Base-by-base conservation (phyloP, 2,797 vertebrate genomes). In the Sebastes hubbsi region DNA sequence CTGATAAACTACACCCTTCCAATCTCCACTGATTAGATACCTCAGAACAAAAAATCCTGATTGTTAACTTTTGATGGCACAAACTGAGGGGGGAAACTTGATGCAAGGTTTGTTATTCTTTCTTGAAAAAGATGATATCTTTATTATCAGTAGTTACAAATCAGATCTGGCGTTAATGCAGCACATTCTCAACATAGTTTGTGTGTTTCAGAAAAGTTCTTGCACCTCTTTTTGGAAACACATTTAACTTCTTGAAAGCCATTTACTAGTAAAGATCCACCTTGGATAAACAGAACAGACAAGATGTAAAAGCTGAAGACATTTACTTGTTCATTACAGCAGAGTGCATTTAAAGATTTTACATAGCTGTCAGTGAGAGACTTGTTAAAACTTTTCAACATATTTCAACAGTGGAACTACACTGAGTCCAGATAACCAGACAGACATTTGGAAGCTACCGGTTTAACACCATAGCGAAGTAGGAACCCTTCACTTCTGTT, bases 241-340 rank as follows among this genome's bases (percentile, higher is more conserved):
- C 22, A 60, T 62, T 7, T 16, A 16, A 59, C 13, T 7, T 49
- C n/a, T 42, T 30, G 6, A 34, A 60, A 67, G 38, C 4, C 1
- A 12, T 3, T 58, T 29, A 16, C 22, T 16, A 11, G 60, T 34
- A 24, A 68, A 79, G 10, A 54, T 4, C 32, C 13, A 34, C 9
- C 2, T 8, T 14, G 13, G 8, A 75, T 7, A 30, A 81, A 81
- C 34, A 72, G 69, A 75, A 71, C 14, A 34, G 67, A 74, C 80
- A 2, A 72, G 20, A 68, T 3, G 10, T 77, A 82, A 73, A 88
- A 76, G 87, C 63, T 82, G 32, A 87, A 80, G 36, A 82, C 42
- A 52, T 88, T 87, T 81, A 89, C 72, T 89, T 65, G 56, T 83
- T 88, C 42, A 9, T 78, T 78, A 86, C 76, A 89, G 82, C 86